phyloP scores from a whole-genome alignment of 2,888 invertebrate species.

The Agrenia bidenticulata region DNA sequence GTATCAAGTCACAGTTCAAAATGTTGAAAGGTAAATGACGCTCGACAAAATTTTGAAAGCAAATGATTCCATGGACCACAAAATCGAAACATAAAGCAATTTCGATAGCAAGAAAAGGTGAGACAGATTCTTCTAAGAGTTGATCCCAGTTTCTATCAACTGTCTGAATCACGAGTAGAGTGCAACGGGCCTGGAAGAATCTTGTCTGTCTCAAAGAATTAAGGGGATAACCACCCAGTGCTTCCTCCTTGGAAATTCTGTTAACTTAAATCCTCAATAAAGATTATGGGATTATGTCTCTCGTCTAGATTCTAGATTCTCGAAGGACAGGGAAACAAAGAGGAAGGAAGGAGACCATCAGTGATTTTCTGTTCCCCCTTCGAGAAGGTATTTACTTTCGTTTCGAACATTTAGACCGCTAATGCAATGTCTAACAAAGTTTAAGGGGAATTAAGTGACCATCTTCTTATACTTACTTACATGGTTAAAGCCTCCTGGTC shows the following conservation, averaged over 20 bases:
- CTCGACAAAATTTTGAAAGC: no score
- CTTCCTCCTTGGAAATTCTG: conserved; percentile 7
- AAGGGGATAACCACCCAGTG: no score
- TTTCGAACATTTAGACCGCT: not conserved
- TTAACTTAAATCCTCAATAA: conserved; percentile 24
- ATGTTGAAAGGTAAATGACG: no score
- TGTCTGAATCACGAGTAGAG: no score
- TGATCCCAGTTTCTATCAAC: no score
- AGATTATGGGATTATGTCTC: conserved; percentile 21
- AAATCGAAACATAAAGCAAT: no score
- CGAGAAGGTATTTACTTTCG: not conserved
- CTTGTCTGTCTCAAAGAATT: not conserved
- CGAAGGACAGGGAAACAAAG: not conserved
- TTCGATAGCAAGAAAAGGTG: no score
- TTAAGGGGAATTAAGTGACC: conserved; percentile 5
- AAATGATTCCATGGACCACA: no score
- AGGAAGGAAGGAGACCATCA: not conserved
- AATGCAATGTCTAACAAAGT: not conserved
- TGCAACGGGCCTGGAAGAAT: no score
- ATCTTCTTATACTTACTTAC: not conserved
- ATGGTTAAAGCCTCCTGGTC: no score
- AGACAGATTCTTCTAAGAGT: no score
- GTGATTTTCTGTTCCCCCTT: not conserved
- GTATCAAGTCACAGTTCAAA: no score
- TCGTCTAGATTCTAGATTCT: not conserved